These are phyloP conservation scores for Patagioenas fasciata DNA, from an alignment of 2,113 vertebrate genomes.

Conservation along the genomic window DNA sequence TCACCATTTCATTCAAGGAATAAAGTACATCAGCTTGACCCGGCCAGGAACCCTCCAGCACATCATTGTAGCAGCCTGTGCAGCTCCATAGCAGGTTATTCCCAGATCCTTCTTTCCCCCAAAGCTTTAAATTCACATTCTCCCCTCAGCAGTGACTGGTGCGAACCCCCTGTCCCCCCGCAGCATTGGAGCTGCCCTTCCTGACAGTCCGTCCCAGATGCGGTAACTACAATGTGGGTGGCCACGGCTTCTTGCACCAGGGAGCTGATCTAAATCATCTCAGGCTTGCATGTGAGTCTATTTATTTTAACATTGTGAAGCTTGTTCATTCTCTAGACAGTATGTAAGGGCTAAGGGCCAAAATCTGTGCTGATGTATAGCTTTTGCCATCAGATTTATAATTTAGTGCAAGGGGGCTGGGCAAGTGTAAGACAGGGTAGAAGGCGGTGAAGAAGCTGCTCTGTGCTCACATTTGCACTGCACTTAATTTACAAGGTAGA, in stretches of 20 bases:
- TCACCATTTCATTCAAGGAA: background rate
- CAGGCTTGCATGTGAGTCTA: background rate
- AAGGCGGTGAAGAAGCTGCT: background rate
- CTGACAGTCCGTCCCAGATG: background rate
- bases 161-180: fast-evolving
- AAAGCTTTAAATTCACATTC: background rate
- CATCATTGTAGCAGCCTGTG: background rate
- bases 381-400: background rate
- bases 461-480: background rate
- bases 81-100: background rate
- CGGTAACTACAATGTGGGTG: background rate
- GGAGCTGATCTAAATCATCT: constrained; percentile 26
- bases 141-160: background rate
- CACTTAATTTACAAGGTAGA: constrained; percentile 28
- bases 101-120: background rate
- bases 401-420: background rate
- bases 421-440: background rate
- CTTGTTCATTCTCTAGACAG: constrained; percentile 39
- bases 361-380: background rate
- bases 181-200: background rate
- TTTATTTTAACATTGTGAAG: constrained; percentile 37
- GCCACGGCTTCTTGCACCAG: background rate
- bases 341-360: constrained; percentile 29
- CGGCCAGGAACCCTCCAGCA: background rate
- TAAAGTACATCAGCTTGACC: background rate